phyloP scores from a whole-genome alignment of 1,140 invertebrate genomes.

The Drosophila serrata region DNA sequence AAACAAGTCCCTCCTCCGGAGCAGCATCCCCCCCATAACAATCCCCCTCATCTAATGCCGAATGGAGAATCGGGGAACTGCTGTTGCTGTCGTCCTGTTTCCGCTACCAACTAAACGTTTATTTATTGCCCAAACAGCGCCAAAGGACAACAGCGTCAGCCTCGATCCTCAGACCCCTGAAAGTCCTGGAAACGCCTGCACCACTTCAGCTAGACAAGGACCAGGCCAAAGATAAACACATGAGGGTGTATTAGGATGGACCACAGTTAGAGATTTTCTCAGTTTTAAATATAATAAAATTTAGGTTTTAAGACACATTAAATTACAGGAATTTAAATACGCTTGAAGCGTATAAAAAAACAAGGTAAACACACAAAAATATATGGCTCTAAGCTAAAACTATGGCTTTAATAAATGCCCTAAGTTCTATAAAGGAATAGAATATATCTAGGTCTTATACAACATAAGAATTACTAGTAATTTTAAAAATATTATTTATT shows the following conservation, averaged over 20 bases:
- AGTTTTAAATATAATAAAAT: too few relatives aligned
- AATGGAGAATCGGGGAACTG: slow-evolving; percentile 48
- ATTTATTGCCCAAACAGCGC: slow-evolving; percentile 80
- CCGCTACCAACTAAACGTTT: slow-evolving; percentile 79
- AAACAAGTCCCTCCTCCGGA: slow-evolving; percentile 46
- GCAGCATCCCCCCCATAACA: background rate
- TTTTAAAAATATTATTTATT: too few relatives aligned
- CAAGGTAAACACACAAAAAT: too few relatives aligned
- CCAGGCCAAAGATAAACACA: slow-evolving; percentile 77
- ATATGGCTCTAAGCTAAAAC: too few relatives aligned
- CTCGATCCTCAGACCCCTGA: slow-evolving; percentile 3
- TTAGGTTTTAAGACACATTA: too few relatives aligned
- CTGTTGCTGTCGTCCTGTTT: slow-evolving; percentile 76
- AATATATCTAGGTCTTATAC: too few relatives aligned
- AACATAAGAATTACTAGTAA: too few relatives aligned
- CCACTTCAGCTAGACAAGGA: slow-evolving; percentile 79
- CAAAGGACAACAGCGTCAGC: slow-evolving; percentile 62
- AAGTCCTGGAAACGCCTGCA: slow-evolving; percentile 24
- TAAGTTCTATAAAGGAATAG: too few relatives aligned
- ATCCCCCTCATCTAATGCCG: slow-evolving; percentile 11
- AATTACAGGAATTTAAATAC: too few relatives aligned
- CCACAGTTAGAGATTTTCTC: background rate
- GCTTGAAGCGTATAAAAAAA: too few relatives aligned
- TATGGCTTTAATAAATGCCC: too few relatives aligned
- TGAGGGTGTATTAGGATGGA: slow-evolving; percentile 22